A percentile compares a stretch with the other conserved stretches of the same genome.
Evolutionary conservation across 2,888 invertebrate species (phyloP).

Genomic region (Glaucopsyche alexis): DNA sequence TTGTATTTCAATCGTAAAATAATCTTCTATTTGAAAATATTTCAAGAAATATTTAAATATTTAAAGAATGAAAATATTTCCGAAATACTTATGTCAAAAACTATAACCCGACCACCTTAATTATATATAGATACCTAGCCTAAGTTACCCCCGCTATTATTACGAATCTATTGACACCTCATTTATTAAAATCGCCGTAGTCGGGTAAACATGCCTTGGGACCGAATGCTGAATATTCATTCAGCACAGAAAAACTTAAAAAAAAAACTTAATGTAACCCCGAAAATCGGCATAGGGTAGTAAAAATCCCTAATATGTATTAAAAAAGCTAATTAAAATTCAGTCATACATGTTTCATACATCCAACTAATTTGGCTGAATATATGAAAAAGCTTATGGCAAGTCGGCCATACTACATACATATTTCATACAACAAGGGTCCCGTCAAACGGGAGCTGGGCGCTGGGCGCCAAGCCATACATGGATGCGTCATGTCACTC

Average conservation of each 20-base stretch:
- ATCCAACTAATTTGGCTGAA: not conserved
- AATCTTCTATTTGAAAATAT: too few relatives aligned
- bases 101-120: too few relatives aligned
- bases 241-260: not conserved
- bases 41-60: too few relatives aligned
- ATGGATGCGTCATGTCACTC: conserved; percentile 3
- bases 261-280: not conserved
- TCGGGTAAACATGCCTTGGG: not conserved
- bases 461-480: conserved; percentile 13
- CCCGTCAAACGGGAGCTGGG: conserved; percentile 13
- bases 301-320: not conserved
- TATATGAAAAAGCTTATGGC: not conserved
- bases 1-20: too few relatives aligned
- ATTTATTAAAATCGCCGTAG: not conserved
- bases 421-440: not conserved
- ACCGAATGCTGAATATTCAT: not conserved
- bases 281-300: not conserved
- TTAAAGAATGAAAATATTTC: too few relatives aligned
- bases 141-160: too few relatives aligned
- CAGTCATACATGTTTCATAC: not conserved
- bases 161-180: too few relatives aligned
- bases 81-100: too few relatives aligned
- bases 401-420: not conserved
- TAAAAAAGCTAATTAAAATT: not conserved
- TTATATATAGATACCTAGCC: too few relatives aligned